Evolutionary conservation across 2,113 vertebrate species (phyloP).

Genomic region (Python bivittatus): DNA sequence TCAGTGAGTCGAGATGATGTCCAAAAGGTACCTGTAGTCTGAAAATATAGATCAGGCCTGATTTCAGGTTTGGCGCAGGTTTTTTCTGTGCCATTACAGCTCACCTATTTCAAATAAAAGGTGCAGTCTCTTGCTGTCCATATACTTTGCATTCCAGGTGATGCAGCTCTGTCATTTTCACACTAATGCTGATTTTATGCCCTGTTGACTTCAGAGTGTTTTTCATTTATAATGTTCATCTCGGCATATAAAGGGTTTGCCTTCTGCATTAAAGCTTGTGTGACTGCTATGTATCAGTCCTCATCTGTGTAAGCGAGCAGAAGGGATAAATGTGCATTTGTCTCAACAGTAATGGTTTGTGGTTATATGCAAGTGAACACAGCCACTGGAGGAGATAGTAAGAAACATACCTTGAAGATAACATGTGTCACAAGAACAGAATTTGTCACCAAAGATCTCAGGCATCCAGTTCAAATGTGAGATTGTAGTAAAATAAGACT

Average conservation of each 20-base stretch:
- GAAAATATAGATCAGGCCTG: not conserved
- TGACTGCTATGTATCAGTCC: not conserved
- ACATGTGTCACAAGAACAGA: not conserved
- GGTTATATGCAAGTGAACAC: not conserved
- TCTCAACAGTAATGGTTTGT: constrained; percentile 22
- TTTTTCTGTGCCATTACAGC: not conserved
- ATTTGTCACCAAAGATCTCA: accelerated
- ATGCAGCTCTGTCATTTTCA: constrained; percentile 61
- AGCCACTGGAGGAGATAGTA: not conserved
- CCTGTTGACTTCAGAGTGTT: constrained; percentile 57
- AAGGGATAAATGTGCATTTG: constrained; percentile 16
- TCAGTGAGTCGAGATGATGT: no score
- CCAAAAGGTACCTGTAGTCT: not conserved
- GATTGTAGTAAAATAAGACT: not conserved
- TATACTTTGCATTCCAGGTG: constrained; percentile 46
- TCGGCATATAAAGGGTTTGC: constrained; percentile 60
- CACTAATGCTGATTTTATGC: constrained; percentile 68
- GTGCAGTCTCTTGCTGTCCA: not conserved
- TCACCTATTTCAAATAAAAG: accelerated
- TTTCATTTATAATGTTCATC: constrained; percentile 52
- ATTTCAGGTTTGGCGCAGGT: not conserved
- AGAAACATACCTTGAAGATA: accelerated
- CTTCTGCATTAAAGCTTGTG: not conserved
- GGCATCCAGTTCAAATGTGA: not conserved
- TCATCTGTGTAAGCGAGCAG: accelerated